Base-by-base conservation (phyloP, 2,113 vertebrate genomes). In the Miniopterus natalensis region DNA sequence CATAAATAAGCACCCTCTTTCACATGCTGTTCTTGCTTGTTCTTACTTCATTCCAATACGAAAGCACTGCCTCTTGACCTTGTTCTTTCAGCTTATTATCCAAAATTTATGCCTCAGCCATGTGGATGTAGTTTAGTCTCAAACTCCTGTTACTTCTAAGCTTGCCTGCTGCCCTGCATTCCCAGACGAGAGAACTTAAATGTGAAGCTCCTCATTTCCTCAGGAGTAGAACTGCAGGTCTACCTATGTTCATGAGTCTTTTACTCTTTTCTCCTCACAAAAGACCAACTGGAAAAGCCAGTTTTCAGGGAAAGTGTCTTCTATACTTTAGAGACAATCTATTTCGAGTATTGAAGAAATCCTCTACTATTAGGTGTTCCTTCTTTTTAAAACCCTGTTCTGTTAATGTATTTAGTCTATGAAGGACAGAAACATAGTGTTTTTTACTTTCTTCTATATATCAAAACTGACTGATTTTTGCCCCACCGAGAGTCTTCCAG, bases 381-480 rank as follows among this genome's bases (percentile, higher is more conserved):
- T 65, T 59, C 2, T 84, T 47, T 61, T 80, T 57, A 36, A 89
- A 61, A 36, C 10, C 14, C 11, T 88, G 84, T 83, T 17, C 40
- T 45, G 13, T 59, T 29, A 53, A 61, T 70, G 5, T 49, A 81
- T 40, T 77, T 59, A 80, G 4, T 59, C 59, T 61, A 23, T 53
- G 49, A 93, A 84, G 6, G 57, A 84, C 14, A 94, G n/a, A 36
- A 14, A n/a, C 21, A 5, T 12, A 21, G 36, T 87, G 21, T 68
- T 55, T 68, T 36, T 80, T 61, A 1, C 13, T 68, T 84, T 93
- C 36, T 92, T 83, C 40, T 29, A 27, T 78, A 27, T 73, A 71
- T 90, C 31, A 75, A 23, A 70, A 42, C 45, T 49, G 23, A 90
- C 31, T 73, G 40, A 7, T 42, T 96, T 92, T 91, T 87, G 25